Evolutionary conservation across 2,888 invertebrate species (phyloP).

Genomic region (Iphiclides podalirius): DNA sequence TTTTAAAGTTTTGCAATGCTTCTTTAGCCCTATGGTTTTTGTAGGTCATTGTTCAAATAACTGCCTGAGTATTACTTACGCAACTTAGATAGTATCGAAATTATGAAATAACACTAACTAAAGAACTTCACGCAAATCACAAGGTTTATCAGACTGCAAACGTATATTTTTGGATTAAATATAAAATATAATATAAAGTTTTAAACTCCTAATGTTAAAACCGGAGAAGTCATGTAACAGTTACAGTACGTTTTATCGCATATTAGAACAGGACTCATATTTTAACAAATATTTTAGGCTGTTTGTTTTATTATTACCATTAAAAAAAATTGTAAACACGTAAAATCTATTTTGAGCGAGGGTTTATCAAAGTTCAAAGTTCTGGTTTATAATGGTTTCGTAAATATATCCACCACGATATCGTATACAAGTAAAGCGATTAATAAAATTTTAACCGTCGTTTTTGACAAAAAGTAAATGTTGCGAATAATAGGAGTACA

Average conservation of each 20-base stretch:
- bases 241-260: not conserved
- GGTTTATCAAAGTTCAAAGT: not conserved
- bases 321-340: slow-evolving; percentile 1
- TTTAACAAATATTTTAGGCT: slow-evolving; percentile 1
- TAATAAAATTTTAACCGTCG: not conserved
- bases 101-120: too few species aligned
- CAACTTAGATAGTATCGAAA: too few species aligned
- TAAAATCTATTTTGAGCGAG: slow-evolving; percentile 3
- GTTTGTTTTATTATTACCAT: not conserved
- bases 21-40: too few species aligned
- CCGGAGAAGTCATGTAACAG: not conserved
- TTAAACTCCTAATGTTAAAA: not conserved
- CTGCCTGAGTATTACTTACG: too few species aligned
- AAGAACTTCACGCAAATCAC: too few species aligned
- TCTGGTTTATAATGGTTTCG: not conserved
- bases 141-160: too few species aligned
- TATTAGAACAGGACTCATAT: not conserved
- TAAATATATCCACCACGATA: not conserved
- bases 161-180: too few species aligned
- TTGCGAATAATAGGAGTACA: too few species aligned
- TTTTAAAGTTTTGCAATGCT: too few species aligned
- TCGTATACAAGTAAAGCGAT: not conserved
- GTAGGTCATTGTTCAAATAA: too few species aligned
- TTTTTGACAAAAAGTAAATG: not conserved
- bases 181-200: too few species aligned